Conservation (phyloP, 2,888 invertebrate genomes). For the Hartigia nigra region DNA sequence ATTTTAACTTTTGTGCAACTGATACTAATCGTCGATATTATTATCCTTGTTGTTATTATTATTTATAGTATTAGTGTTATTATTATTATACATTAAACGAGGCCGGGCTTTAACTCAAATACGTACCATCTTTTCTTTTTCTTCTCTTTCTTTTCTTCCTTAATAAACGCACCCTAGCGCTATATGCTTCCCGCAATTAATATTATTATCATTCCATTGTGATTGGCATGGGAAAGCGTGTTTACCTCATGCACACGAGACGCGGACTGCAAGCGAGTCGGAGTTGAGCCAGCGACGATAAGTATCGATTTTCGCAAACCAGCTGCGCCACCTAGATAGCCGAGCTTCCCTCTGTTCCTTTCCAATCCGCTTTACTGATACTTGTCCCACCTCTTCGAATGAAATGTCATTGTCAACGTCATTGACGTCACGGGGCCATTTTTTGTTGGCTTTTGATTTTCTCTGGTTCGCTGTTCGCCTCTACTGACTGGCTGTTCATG, state of each 20-base stretch:
- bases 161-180: background rate
- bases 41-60: background rate
- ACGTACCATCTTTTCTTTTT: slow-evolving; percentile 2
- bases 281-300: slow-evolving; percentile 50
- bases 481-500: background rate
- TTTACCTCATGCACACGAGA: slow-evolving; percentile 63
- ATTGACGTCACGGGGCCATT: background rate
- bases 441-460: background rate
- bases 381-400: background rate
- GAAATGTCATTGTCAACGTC: background rate
- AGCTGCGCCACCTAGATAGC: slow-evolving; percentile 58
- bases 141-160: background rate
- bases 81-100: background rate
- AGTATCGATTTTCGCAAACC: slow-evolving; percentile 61
- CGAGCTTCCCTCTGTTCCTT: slow-evolving; percentile 20
- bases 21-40: background rate
- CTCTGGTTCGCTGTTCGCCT: background rate
- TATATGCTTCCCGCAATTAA: background rate
- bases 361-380: slow-evolving; percentile 35
- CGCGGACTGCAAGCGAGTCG: slow-evolving; percentile 60
- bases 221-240: slow-evolving; percentile 51
- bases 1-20: background rate
- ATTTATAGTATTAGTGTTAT: background rate
- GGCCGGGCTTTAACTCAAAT: background rate
- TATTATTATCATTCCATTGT: slow-evolving; percentile 54